Evolutionary conservation across 2,888 invertebrate species (phyloP), one percentile per base, ranked within the genome.

Genomic region (Thereva unica): DNA sequence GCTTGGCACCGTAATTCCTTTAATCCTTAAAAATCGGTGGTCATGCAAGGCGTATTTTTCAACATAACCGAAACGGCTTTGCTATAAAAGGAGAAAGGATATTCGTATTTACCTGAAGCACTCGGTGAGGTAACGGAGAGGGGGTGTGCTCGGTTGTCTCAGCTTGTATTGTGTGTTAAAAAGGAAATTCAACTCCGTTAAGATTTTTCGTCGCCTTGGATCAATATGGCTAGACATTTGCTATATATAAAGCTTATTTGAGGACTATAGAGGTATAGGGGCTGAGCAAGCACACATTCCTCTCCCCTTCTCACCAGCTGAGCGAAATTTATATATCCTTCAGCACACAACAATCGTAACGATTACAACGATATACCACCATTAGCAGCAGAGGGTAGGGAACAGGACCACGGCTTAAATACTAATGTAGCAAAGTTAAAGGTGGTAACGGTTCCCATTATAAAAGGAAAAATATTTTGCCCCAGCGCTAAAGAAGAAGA

Each of bases 201-300:
- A 61, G 61, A 59, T 57, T 57, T 52, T 66, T 56, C 42, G 52
- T 42, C 50, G 55, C 56, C 64, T 59, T 65, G 66, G 67, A 71
- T 71, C 71, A 68, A 71, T 71, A 69, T 68, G 71, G 69, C 71
- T 71, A 71, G 71, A 71, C 71, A 67, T 68, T 47, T 47, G 38
- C 55, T 64, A 64, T 64, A 55, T 37, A 64, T 37, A 64, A 53
- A 41, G 49, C 50, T 61, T 50, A 61, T 61, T 61, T 61, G 50
- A 61, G 61, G 50, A 23, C 23, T 23, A 23, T 23, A 23, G 23
- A 50, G 61, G 49, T 50, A 61, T 50, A 50, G 6, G 42, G 45
- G 44, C 42, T 61, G 49, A 47, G 37, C 38, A 61, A 47, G 37
- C 38, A 61, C 47, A 47, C 37, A n/a, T 47, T 34, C 10, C 57